Evolutionary conservation across 2,888 invertebrate genomes (phyloP).

Genomic region (Hoplodrina ambigua): DNA sequence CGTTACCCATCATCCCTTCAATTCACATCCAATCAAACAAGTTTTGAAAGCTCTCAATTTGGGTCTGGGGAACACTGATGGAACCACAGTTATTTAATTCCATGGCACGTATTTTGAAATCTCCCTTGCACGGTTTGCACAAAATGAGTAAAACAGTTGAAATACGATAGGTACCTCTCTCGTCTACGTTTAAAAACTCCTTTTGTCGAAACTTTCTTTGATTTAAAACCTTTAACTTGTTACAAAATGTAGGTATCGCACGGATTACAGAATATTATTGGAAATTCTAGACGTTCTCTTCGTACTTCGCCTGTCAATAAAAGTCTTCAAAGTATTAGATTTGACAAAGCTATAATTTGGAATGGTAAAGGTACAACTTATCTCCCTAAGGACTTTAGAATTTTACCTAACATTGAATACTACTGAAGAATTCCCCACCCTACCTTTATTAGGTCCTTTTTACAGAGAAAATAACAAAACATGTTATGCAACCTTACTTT

Average conservation of each 20-base stretch:
- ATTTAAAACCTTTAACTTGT: slow-evolving; percentile 5
- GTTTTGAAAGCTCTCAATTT: slow-evolving; percentile 28
- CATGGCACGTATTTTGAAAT: slow-evolving; percentile 12
- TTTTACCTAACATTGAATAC: too few species aligned
- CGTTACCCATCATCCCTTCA: slow-evolving; percentile 1
- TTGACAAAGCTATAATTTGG: background rate
- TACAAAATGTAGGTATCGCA: slow-evolving; percentile 14
- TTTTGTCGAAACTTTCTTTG: slow-evolving; percentile 24
- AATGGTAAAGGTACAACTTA: too few species aligned
- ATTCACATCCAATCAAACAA: slow-evolving; percentile 40
- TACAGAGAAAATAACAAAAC: background rate
- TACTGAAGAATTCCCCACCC: too few species aligned
- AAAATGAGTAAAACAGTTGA: background rate
- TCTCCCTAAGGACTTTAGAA: too few species aligned
- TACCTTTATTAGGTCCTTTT: background rate
- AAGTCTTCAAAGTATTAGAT: background rate
- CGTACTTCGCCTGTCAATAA: background rate
- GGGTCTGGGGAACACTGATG: slow-evolving; percentile 11
- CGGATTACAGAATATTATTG: slow-evolving; percentile 16
- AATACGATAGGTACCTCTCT: background rate
- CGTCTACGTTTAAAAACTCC: slow-evolving; percentile 6
- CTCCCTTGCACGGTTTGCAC: too few species aligned
- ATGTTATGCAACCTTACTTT: background rate
- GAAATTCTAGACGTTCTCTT: slow-evolving; percentile 13
- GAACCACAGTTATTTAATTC: slow-evolving; percentile 18